Evolutionary conservation across 2,113 vertebrate genomes (phyloP).

Genomic region (Podiceps cristatus): DNA sequence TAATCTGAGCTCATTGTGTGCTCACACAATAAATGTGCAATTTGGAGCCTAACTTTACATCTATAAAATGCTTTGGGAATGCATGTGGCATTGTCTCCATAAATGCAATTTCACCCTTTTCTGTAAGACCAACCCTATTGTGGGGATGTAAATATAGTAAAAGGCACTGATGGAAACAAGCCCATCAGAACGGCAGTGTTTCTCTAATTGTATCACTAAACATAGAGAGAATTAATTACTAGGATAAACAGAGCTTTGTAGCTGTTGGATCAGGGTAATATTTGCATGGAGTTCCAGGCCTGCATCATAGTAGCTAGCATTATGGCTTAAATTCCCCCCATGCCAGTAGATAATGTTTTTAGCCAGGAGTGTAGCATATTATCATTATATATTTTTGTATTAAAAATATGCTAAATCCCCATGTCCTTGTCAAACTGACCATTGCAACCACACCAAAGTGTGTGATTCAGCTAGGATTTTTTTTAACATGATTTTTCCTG

Average conservation of each 20-base stretch:
- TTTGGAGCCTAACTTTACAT: slow-evolving; percentile 61
- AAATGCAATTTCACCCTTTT: slow-evolving; percentile 64
- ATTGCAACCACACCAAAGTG: neutral
- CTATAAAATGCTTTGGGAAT: slow-evolving; percentile 33
- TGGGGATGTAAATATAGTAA: slow-evolving; percentile 39
- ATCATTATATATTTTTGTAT: slow-evolving; percentile 19
- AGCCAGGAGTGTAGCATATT: slow-evolving; percentile 20
- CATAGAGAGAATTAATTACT: slow-evolving; percentile 62
- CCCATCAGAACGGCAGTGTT: slow-evolving; percentile 39
- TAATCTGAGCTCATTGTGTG: slow-evolving; percentile 60
- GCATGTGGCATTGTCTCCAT: slow-evolving; percentile 57
- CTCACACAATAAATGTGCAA: slow-evolving; percentile 46
- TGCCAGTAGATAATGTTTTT: slow-evolving; percentile 39
- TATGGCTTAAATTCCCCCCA: slow-evolving; percentile 30
- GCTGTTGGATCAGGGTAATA: slow-evolving; percentile 43
- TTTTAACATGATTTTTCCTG: neutral
- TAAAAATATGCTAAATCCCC: neutral
- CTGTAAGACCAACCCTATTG: slow-evolving; percentile 31
- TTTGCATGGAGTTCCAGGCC: slow-evolving; percentile 50
- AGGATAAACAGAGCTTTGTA: slow-evolving; percentile 64
- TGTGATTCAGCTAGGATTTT: slow-evolving; percentile 8
- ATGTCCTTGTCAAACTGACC: slow-evolving; percentile 16
- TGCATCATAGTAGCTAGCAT: neutral
- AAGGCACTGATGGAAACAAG: slow-evolving; percentile 47
- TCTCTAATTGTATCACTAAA: slow-evolving; percentile 54